Percentiles rank a stretch among this genome's conserved stretches.
phyloP scores from a whole-genome alignment of 2,113 vertebrate genomes.

The Jaculus jaculus region DNA sequence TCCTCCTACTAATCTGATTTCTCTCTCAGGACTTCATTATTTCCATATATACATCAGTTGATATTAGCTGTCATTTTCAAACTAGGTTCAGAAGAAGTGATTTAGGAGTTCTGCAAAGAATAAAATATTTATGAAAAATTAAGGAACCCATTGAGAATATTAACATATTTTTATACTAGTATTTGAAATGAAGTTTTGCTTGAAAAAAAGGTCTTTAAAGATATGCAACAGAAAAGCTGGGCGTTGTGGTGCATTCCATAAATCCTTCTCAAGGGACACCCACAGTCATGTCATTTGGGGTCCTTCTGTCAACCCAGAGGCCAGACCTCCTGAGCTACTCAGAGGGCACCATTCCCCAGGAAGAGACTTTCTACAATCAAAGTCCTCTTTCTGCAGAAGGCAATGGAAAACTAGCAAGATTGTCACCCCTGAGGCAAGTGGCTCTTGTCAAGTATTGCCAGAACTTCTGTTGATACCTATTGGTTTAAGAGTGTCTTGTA shows the following conservation, averaged over 20 bases:
- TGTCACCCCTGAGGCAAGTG: background rate
- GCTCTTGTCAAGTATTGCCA: background rate
- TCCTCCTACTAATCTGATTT: background rate
- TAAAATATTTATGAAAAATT: slow-evolving; percentile 6
- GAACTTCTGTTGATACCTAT: background rate
- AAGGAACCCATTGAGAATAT: background rate
- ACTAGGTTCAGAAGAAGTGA: background rate
- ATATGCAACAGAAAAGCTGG: background rate
- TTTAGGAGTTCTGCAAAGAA: slow-evolving; percentile 5
- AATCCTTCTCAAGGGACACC: background rate
- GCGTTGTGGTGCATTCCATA: no score
- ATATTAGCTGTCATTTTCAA: slow-evolving; percentile 29
- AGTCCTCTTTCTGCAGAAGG: background rate
- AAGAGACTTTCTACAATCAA: background rate
- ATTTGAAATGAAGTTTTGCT: background rate
- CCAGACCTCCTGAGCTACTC: background rate
- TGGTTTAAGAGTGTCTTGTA: background rate
- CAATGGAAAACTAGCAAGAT: background rate
- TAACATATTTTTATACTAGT: background rate
- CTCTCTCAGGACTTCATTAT: background rate
- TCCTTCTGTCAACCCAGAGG: background rate
- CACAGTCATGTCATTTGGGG: no score
- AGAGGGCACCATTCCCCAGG: background rate
- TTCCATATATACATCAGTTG: background rate
- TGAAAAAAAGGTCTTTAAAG: background rate